Conservation (phyloP, 2,113 vertebrate genomes). For the Alligator sinensis region DNA sequence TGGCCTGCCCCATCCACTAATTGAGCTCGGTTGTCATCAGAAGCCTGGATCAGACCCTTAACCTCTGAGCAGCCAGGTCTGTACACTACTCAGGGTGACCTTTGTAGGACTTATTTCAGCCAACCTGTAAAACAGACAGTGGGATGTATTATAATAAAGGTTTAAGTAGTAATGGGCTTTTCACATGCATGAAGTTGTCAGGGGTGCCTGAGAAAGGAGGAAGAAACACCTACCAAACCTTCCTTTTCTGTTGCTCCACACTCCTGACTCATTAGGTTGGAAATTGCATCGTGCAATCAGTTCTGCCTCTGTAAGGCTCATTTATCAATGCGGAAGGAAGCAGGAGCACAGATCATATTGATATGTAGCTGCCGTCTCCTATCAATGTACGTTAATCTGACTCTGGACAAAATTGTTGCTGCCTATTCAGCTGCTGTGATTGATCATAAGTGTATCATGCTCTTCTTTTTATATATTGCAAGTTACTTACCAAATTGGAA, state of each 20-base stretch:
- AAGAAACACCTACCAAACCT: neutral
- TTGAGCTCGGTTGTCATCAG: too few species aligned
- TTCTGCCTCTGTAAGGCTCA: neutral
- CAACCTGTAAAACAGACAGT: too few species aligned
- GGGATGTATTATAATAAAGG: too few species aligned
- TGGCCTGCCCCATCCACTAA: too few species aligned
- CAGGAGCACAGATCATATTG: neutral
- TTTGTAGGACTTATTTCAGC: too few species aligned
- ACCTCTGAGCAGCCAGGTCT: too few species aligned
- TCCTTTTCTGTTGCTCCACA: neutral
- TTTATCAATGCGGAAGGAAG: neutral
- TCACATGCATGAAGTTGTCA: neutral
- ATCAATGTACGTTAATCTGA: neutral
- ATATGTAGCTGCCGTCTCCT: neutral
- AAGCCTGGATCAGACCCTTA: too few species aligned
- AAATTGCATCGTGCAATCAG: rapidly evolving
- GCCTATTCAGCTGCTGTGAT: constrained; percentile 1
- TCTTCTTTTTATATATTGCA: neutral
- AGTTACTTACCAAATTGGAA: constrained; percentile 7
- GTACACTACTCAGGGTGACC: too few species aligned
- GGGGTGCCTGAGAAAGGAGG: neutral
- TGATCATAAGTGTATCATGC: neutral
- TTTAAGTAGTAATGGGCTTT: neutral
- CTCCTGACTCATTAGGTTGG: neutral
- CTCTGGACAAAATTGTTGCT: constrained; percentile 13